Percentiles rank a stretch among this genome's conserved stretches.
Conservation (phyloP, 2,797 vertebrate species). For the Dromococcyx pavoninus region DNA sequence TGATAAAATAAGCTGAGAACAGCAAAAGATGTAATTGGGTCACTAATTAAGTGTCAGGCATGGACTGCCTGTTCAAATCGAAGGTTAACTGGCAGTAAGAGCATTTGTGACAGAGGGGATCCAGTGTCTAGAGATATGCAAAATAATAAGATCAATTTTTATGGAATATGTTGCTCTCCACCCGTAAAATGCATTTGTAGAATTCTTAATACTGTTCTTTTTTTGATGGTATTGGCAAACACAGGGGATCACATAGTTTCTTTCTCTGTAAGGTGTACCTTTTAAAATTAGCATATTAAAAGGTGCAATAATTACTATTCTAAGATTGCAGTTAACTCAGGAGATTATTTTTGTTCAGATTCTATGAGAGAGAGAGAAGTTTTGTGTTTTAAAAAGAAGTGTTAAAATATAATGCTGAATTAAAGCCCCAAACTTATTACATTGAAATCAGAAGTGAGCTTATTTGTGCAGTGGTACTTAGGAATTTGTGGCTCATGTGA, state of each 20-base stretch:
- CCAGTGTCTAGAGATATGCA: background rate
- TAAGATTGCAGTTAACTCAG: background rate
- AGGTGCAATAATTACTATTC: background rate
- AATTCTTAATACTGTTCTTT: background rate
- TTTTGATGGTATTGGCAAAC: background rate
- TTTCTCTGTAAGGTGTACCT: background rate
- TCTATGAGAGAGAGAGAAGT: background rate
- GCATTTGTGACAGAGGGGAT: background rate
- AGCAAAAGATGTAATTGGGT: constrained; percentile 82
- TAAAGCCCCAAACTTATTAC: background rate
- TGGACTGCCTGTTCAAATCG: constrained; percentile 73
- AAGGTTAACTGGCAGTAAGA: constrained; percentile 78
- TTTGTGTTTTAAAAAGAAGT: background rate
- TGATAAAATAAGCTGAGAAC: constrained; percentile 76
- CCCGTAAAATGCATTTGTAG: background rate
- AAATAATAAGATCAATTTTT: background rate
- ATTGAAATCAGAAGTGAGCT: background rate
- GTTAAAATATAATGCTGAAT: background rate
- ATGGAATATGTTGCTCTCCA: background rate
- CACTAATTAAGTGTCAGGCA: constrained; percentile 88
- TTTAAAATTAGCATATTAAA: background rate
- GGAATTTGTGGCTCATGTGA: constrained; percentile 16
- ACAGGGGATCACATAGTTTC: background rate
- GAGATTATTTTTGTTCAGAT: background rate
- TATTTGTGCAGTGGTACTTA: background rate